Evolutionary conservation across 37 sponge, comb jelly and placozoan species (phyloP).

Genomic region (Oscarella lobularis): DNA sequence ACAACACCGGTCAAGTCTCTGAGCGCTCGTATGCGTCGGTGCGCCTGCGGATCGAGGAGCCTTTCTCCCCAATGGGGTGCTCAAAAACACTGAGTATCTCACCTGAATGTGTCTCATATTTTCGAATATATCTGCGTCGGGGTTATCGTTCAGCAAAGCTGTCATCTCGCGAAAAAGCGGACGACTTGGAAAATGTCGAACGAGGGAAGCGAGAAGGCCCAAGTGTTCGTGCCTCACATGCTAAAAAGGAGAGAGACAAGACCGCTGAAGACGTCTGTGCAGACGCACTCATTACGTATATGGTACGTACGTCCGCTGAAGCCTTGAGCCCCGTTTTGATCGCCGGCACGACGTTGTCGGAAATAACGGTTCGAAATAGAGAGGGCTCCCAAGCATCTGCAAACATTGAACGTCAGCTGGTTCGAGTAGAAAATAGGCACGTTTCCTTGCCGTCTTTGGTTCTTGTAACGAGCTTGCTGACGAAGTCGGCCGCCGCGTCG

Average conservation of each 20-base stretch:
- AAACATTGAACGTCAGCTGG: too few relatives aligned
- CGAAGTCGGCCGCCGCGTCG: conserved; percentile 49
- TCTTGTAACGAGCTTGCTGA: too few relatives aligned
- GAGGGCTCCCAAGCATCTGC: not conserved
- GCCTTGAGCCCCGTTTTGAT: conserved; percentile 10
- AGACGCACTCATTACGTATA: too few relatives aligned
- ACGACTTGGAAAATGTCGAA: conserved; percentile 31
- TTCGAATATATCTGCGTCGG: conserved; percentile 80
- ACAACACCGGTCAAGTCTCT: conserved; percentile 26
- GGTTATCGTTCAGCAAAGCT: conserved; percentile 29
- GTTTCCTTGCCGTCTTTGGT: too few relatives aligned
- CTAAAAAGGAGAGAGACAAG: conserved; percentile 16
- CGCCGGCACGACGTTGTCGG: conserved; percentile 9
- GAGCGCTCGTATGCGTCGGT: conserved; percentile 51
- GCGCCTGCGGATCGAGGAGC: conserved; percentile 30
- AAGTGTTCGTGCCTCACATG: conserved; percentile 41
- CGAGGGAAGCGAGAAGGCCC: conserved; percentile 40
- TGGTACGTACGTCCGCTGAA: not conserved
- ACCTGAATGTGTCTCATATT: conserved; percentile 78
- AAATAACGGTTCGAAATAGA: conserved; percentile 7
- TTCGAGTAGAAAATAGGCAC: too few relatives aligned
- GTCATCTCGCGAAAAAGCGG: conserved; percentile 39
- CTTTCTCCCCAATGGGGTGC: too few relatives aligned
- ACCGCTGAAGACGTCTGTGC: too few relatives aligned
- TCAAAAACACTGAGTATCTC: not conserved